phyloP scores from a whole-genome alignment of 2,797 vertebrate species.

The Diceros bicornis region DNA sequence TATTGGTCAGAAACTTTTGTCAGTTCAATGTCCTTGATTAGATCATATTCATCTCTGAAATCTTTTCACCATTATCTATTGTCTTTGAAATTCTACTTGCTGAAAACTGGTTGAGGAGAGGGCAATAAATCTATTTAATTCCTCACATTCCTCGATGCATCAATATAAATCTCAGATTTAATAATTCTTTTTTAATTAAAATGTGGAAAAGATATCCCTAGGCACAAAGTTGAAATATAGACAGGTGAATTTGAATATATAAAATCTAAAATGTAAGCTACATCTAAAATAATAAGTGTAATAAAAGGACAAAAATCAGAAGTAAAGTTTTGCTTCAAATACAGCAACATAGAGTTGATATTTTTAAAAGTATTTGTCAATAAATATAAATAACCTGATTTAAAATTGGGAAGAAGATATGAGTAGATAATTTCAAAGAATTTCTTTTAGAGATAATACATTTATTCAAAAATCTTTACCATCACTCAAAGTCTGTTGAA shows the following conservation, averaged over 20 bases:
- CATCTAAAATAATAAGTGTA: neutral
- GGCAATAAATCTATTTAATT: neutral
- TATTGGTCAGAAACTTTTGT: neutral
- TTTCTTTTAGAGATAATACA: neutral
- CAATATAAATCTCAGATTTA: neutral
- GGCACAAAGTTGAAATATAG: neutral
- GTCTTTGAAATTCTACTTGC: neutral
- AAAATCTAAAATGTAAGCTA: neutral
- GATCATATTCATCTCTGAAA: neutral
- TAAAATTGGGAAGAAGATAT: neutral
- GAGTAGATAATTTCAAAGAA: neutral
- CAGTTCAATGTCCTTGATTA: neutral
- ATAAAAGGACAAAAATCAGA: neutral
- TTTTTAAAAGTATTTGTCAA: neutral
- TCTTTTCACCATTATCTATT: neutral
- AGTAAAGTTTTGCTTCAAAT: neutral
- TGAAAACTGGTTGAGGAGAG: neutral
- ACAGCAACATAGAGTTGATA: neutral
- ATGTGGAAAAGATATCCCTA: neutral
- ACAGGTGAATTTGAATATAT: neutral
- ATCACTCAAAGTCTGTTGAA: neutral
- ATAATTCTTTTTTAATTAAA: neutral
- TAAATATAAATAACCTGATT: neutral
- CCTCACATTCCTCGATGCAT: neutral
- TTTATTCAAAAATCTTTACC: neutral